Evolutionary conservation across 2,113 vertebrate species (phyloP), one percentile per base, ranked within the genome.

Genomic region (Laticauda colubrina): DNA sequence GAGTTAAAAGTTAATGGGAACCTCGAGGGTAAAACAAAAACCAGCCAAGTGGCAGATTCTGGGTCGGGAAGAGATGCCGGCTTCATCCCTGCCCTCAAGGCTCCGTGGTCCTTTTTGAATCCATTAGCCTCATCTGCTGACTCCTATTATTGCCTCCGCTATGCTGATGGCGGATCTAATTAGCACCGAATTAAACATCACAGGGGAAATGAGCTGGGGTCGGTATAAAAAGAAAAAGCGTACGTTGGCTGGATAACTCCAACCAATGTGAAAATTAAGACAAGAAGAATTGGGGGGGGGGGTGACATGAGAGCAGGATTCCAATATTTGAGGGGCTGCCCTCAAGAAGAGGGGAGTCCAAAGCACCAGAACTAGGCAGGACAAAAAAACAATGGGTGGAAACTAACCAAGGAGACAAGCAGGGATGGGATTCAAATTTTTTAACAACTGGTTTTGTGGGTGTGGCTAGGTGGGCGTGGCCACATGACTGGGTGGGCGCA

Each of bases 71-170:
- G 34, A 12, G 24, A 23, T 10, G 11, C 1, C 89, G 69, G 55
- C 55, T n/a, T 24, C 3, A 9, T n/a, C 61, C 69, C 87, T 86
- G 20, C n/a, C 69, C 93, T 43, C 10, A 6, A n/a, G 87, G 93
- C 45, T 54, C 5, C 43, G 64, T n/a, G 69, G 55, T 14, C 69
- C 93, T 89, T 26, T 53, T 86, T 87, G 51, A 64, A 64, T 69
- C 87, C 45, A n/a, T 86, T 93, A 93, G 87, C 53, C 3, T 64
- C 39, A 89, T 85, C 75, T 91, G 92, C 54, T 45, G 26, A 59
- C 61, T 93, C 55, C 26, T 45, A 15, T 8, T 18, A 34, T 51
- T 57, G 15, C n/a, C 69, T 87, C 69, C 2, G 4, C 87, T 91
- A 53, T 45, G 48, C 91, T 91, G 85, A 89, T 29, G 43, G 64